Evolutionary conservation across 2,113 vertebrate species (phyloP).

Genomic region (Apteryx mantelli): DNA sequence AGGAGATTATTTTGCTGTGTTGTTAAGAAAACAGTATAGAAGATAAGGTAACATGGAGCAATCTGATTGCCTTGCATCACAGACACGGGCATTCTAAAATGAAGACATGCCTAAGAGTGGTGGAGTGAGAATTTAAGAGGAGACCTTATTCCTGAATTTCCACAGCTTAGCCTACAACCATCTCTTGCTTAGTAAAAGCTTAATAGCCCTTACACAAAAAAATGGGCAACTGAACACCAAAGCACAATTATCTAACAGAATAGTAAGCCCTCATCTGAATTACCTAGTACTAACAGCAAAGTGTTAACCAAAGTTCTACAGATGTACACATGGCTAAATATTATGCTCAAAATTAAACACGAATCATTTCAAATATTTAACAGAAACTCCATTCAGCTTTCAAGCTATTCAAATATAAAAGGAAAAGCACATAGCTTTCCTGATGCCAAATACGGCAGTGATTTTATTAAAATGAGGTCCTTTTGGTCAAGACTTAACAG

Average conservation of each 20-base stretch:
- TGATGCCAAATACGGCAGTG: not conserved
- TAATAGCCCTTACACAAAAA: constrained; percentile 46
- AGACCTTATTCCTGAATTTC: constrained; percentile 53
- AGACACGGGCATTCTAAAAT: constrained; percentile 52
- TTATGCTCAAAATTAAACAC: not conserved
- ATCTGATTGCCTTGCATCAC: constrained; percentile 63
- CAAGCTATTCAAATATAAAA: constrained; percentile 17
- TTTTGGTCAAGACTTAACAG: constrained; percentile 50
- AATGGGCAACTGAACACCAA: constrained; percentile 30
- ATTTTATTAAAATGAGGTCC: constrained; percentile 64
- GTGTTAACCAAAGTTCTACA: not conserved
- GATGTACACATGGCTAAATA: not conserved
- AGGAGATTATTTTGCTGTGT: constrained; percentile 73
- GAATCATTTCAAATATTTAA: constrained; percentile 26
- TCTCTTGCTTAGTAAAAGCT: constrained; percentile 31
- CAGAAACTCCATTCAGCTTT: constrained; percentile 53
- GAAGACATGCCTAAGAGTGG: constrained; percentile 58
- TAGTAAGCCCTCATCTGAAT: constrained; percentile 43
- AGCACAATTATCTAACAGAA: constrained; percentile 24
- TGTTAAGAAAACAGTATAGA: constrained; percentile 65
- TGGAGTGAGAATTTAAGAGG: constrained; percentile 57
- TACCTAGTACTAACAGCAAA: not conserved
- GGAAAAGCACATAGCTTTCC: constrained; percentile 9
- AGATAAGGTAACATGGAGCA: constrained; percentile 70
- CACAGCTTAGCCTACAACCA: constrained; percentile 34